Base-by-base conservation (phyloP, 2,888 invertebrate species). In the Conops quadrifasciatus region DNA sequence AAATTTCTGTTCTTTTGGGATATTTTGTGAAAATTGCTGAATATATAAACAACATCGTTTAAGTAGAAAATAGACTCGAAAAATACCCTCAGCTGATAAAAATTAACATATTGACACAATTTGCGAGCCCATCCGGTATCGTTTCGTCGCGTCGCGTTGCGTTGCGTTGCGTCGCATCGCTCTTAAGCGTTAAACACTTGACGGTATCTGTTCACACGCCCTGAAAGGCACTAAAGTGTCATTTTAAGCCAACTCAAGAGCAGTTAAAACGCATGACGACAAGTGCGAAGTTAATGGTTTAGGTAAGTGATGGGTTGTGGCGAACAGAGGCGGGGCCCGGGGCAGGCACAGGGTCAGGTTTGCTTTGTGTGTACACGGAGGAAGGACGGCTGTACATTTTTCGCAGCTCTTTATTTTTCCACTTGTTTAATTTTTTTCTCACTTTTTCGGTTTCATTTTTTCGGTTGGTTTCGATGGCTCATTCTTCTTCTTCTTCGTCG, bases 221-320 rank as follows among this genome's bases (percentile, higher is more conserved):
- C 79, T 79, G 77, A 78, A 80, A 79, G 80, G 78, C 81, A 80
- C 78, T 83, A 77, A 83, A 83, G 82, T 81, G 83, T 78, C 80
- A 80, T 82, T 83, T 80, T 80, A 80, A 83, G 81, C 60, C 77
- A 68, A 78, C 82, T 81, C 78, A 79, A 82, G 82, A 80, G 82
- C 77, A 78, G 78, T 75, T 75, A 74, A 75, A 73, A 74, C 30
- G 68, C 63, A 67, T 47, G 26, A 43, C 45, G 53, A 36, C 53
- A 56, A 56, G 53, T 56, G 53, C 24, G 67, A 75, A 79, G 80
- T 78, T 79, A 36, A 36, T 36, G 36, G 36, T 36, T 36, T 9
- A 36, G 36, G 36, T 36, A 36, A 9, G 79, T 16, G 45, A 62
- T 43, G 45, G 45, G 45, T 56, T n/a, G 24, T 56, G 36, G 36